These are phyloP conservation scores for Agelaius phoeniceus DNA, from an alignment of 2,113 vertebrate genomes.

Conservation along the genomic window DNA sequence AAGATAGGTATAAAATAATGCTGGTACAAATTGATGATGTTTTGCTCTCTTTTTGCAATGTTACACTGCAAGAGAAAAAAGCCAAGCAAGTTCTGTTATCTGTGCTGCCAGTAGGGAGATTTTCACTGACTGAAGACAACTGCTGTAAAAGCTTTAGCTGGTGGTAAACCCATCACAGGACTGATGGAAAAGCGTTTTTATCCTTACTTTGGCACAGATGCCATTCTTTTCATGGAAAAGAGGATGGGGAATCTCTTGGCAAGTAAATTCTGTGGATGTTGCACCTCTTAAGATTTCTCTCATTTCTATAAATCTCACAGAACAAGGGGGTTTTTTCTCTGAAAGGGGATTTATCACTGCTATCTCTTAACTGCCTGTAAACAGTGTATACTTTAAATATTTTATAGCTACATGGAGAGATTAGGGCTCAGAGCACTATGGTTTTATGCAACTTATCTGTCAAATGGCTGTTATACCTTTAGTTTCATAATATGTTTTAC, in stretches of 20 bases:
- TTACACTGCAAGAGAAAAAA: not conserved
- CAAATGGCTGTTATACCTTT: not conserved
- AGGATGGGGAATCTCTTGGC: not conserved
- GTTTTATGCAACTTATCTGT: not conserved
- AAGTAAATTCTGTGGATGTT: not conserved
- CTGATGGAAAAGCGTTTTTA: not conserved
- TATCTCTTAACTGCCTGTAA: conserved; percentile 9
- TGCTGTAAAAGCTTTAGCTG: not conserved
- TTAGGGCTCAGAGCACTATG: not conserved
- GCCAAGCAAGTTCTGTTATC: not conserved
- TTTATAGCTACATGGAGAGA: not conserved
- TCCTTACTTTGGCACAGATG: not conserved
- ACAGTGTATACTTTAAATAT: not conserved
- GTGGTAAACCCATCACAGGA: not conserved
- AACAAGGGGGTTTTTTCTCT: not conserved
- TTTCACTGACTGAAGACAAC: not conserved
- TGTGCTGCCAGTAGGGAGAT: not conserved
- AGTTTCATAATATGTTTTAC: not conserved
- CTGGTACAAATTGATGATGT: not conserved
- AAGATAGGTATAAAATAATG: not conserved
- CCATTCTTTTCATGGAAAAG: not conserved
- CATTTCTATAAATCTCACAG: not conserved
- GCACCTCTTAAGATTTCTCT: not conserved
- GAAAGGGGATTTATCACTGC: not conserved
- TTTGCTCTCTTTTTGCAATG: not conserved